Evolutionary conservation across 1,140 invertebrate species (phyloP), one percentile per base, ranked within the genome.

Genomic region (Carposina sasakii): DNA sequence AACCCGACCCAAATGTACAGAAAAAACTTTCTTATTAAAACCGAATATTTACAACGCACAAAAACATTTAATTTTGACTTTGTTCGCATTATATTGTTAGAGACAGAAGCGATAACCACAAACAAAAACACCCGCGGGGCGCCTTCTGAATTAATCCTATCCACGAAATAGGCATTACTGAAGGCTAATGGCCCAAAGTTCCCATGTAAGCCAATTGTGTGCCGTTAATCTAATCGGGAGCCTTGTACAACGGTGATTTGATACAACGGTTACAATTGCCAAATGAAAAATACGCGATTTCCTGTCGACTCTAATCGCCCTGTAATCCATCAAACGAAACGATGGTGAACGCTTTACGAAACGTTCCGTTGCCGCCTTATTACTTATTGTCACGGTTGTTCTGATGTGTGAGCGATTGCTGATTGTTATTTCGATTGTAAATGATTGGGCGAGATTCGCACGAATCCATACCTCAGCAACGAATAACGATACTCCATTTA

Each of bases 231-330:
- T 77, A 72, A 77, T 76, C 76, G 63, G n/a, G 50, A 63, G 54
- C 50, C 60, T 68, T 76, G 74, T 76, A 65, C 52, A 63, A 63
- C 68, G 62, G 69, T 74, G 63, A 71, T 76, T 64, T 69, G 62
- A 74, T 73, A 48, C 34, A 22, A 48, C 48, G 30, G 60, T 61
- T 66, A 67, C 71, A 67, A 71, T 75, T 75, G 75, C 67, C 71
- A 72, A 76, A 75, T 76, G 70, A 76, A 76, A 76, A 75, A 79
- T 71, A 73, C 67, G 66, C 62, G 67, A 71, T 75, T 74, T 76
- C 67, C 71, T 76, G 76, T 63, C 62, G 60, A 37, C 54, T 51
- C 57, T 79, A 79, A 79, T 76, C 72, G 67, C 60, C 55, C 40
- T 67, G 65, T 79, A 72, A 79, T 79, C 66, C 70, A 76, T 76